These are phyloP conservation scores for Coilia nasus DNA, from an alignment of 2,797 vertebrate species.

Conservation along the genomic window DNA sequence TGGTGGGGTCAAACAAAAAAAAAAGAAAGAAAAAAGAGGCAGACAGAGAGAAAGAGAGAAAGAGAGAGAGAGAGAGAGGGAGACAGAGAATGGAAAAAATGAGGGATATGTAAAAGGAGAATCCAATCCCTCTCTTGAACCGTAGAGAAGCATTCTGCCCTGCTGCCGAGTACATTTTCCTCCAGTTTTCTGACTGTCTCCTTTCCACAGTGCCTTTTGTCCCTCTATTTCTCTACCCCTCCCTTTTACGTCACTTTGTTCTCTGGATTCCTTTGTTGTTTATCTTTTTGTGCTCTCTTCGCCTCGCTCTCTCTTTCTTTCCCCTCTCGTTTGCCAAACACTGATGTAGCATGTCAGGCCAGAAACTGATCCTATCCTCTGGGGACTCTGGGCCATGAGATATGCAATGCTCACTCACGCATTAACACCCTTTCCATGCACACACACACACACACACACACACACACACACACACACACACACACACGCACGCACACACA, in stretches of 20 bases:
- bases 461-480: slow-evolving; percentile 9
- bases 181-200: not conserved
- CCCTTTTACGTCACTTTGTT: too few relatives aligned
- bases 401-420: slow-evolving; percentile 11
- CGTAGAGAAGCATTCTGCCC: not conserved
- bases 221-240: too few relatives aligned
- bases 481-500: slow-evolving; percentile 2
- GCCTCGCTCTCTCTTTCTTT: not conserved
- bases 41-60: too few relatives aligned
- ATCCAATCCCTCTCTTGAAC: not conserved
- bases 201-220: too few relatives aligned
- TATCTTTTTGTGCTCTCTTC: slow-evolving; percentile 38
- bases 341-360: not conserved
- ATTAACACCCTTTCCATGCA: not conserved
- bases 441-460: not conserved
- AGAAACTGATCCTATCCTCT: slow-evolving; percentile 25
- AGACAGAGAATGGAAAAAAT: not conserved
- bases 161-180: not conserved
- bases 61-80: too few relatives aligned
- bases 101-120: not conserved
- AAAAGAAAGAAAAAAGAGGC: too few relatives aligned
- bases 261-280: slow-evolving; percentile 49
- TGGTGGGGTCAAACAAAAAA: too few relatives aligned
- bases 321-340: not conserved
- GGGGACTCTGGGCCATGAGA: not conserved